Percentiles rank a stretch among this genome's conserved stretches.
Conservation (phyloP, 2,888 invertebrate genomes). For the Lycia hirtaria region DNA sequence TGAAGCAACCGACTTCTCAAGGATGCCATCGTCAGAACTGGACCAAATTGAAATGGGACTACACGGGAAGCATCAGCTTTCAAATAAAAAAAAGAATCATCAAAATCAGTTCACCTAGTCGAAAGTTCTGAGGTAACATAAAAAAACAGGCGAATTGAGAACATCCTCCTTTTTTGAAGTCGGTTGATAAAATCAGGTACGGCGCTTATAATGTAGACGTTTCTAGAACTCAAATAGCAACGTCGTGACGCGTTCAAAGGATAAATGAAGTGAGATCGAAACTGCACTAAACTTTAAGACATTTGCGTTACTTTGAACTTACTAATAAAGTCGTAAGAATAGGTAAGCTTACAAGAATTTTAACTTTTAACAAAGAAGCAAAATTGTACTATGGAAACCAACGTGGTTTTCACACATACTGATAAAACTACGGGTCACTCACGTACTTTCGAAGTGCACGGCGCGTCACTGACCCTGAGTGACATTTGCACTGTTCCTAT, state of each 20-base stretch:
- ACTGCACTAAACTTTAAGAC: conserved; percentile 5
- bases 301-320: not conserved
- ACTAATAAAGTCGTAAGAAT: conserved; percentile 1
- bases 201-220: not conserved
- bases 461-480: no score
- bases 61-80: no score
- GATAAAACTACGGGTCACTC: no score
- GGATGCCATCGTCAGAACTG: no score
- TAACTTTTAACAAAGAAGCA: no score
- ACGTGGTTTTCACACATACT: not conserved
- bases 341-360: not conserved
- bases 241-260: conserved; percentile 23
- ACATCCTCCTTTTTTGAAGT: not conserved
- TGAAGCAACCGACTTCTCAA: no score
- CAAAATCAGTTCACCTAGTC: no score
- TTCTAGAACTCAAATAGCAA: conserved; percentile 4
- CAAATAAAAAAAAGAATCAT: no score
- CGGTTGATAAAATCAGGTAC: not conserved
- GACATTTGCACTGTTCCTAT: no score
- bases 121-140: no score
- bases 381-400: not conserved
- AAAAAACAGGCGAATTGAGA: not conserved
- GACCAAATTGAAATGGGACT: no score
- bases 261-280: conserved; percentile 24
- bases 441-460: no score